Conservation (phyloP, 2,113 vertebrate genomes). For the Takifugu bimaculatus region DNA sequence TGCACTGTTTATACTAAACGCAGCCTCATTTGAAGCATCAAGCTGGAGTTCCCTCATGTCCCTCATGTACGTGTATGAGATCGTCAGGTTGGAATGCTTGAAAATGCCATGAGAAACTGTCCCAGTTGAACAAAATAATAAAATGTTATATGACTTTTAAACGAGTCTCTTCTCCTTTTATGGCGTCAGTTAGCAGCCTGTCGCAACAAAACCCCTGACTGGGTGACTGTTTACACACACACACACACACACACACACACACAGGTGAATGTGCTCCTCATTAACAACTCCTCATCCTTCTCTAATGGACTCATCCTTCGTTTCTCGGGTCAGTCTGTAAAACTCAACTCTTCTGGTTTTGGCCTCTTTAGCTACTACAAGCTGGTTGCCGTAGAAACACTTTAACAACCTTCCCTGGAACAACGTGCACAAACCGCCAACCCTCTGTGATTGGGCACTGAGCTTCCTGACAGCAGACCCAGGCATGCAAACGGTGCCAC, state of each 20-base stretch:
- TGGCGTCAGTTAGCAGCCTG: not conserved
- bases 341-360: no score
- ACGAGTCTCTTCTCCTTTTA: conserved; percentile 19
- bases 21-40: conserved; percentile 37
- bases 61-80: conserved; percentile 37
- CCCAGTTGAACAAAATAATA: conserved; percentile 55
- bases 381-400: no score
- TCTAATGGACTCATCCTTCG: conserved; percentile 62
- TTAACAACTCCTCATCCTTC: conserved; percentile 55
- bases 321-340: conserved; percentile 2
- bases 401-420: no score
- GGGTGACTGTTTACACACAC: no score
- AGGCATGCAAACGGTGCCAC: no score
- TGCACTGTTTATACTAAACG: conserved; percentile 48
- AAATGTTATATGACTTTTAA: conserved; percentile 68
- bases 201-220: no score
- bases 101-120: conserved; percentile 62
- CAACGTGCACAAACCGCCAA: no score
- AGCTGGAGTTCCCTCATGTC: conserved; percentile 37
- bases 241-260: no score
- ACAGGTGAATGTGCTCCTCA: no score
- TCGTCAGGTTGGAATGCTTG: conserved; percentile 47
- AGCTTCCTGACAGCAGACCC: no score
- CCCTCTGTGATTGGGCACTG: no score
- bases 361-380: no score